These are phyloP conservation scores for Pseudopleuronectes americanus DNA, from an alignment of 2,797 vertebrate genomes.

Conservation along the genomic window DNA sequence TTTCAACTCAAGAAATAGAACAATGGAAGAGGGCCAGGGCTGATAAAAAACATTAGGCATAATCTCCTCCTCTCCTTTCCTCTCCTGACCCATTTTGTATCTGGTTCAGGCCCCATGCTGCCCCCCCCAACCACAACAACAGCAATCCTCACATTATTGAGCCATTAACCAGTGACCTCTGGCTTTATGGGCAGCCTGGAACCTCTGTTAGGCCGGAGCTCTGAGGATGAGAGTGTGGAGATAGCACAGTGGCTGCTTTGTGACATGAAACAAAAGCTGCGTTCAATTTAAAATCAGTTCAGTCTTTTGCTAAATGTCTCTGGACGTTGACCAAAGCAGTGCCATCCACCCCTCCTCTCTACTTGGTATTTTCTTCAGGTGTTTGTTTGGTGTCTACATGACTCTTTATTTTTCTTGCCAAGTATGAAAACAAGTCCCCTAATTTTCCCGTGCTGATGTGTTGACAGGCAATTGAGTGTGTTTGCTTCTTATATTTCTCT, in stretches of 20 bases:
- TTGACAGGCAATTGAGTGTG: background rate
- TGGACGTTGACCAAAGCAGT: slow-evolving; percentile 41
- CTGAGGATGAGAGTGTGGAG: slow-evolving; percentile 48
- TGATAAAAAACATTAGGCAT: slow-evolving; percentile 31
- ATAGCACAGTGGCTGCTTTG: slow-evolving; percentile 70
- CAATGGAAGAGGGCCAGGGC: slow-evolving; percentile 22
- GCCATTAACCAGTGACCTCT: slow-evolving; percentile 71
- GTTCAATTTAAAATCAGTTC: slow-evolving; percentile 66
- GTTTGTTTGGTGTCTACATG: background rate
- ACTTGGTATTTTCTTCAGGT: background rate
- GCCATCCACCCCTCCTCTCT: slow-evolving; percentile 25
- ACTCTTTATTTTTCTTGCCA: background rate
- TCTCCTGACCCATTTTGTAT: slow-evolving; percentile 51
- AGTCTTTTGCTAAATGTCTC: slow-evolving; percentile 5
- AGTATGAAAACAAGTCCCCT: background rate
- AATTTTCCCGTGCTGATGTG: slow-evolving; percentile 4
- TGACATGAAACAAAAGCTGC: slow-evolving; percentile 69
- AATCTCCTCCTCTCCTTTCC: slow-evolving; percentile 21
- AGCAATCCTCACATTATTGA: slow-evolving; percentile 75
- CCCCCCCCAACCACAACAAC: slow-evolving; percentile 42
- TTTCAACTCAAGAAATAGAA: slow-evolving; percentile 32
- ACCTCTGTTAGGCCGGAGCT: slow-evolving; percentile 38
- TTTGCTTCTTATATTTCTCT: background rate
- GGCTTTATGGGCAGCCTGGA: slow-evolving; percentile 47
- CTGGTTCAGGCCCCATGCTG: slow-evolving; percentile 15